These are phyloP conservation scores for Tauraco hartlaubi DNA, from an alignment of 2,797 vertebrate genomes.

Conservation along the genomic window DNA sequence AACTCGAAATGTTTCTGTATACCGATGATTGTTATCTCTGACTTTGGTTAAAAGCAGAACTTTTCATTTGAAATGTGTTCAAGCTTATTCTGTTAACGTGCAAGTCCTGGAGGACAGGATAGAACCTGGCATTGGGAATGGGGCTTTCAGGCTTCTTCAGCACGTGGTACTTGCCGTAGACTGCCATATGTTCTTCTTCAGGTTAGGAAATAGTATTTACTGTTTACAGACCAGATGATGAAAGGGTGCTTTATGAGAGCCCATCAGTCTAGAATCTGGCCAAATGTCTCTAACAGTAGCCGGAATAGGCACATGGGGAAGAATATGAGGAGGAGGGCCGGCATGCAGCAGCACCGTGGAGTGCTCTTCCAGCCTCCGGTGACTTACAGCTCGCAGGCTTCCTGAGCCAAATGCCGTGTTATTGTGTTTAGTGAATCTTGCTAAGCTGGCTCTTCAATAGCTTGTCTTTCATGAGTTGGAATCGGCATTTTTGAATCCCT, in stretches of 20 bases:
- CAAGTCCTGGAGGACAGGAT: not conserved
- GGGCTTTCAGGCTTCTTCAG: not conserved
- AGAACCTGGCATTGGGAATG: not conserved
- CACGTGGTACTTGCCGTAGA: not conserved
- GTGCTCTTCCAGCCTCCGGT: not conserved
- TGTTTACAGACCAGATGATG: not conserved
- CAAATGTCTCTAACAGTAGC: not conserved
- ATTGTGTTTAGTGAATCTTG: not conserved
- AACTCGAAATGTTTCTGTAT: not conserved
- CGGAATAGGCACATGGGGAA: not conserved
- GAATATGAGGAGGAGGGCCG: not conserved
- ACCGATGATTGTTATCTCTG: not conserved
- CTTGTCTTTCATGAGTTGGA: not conserved
- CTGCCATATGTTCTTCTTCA: not conserved
- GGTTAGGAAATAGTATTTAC: not conserved
- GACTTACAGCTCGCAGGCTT: not conserved
- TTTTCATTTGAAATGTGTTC: not conserved
- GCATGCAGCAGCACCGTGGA: rapidly evolving
- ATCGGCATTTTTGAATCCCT: not conserved
- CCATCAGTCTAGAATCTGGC: not conserved
- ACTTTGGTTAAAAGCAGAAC: not conserved
- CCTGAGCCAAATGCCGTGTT: not conserved
- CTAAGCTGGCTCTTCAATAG: not conserved
- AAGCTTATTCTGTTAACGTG: rapidly evolving
- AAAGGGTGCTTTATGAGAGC: not conserved